phyloP scores from a whole-genome alignment of 2,888 invertebrate genomes.

The Metallyticus violacea region DNA sequence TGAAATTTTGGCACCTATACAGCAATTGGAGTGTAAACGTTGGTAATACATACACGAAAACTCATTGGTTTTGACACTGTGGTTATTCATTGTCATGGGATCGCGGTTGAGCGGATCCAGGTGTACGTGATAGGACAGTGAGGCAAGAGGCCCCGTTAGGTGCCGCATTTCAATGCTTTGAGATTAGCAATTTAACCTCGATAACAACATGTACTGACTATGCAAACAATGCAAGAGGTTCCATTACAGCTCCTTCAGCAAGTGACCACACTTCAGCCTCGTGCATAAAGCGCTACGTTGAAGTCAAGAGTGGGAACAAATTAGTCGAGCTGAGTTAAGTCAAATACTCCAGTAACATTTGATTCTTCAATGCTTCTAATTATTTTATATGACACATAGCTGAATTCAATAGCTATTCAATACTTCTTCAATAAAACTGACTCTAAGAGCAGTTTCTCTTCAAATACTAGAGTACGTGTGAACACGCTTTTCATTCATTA shows the following conservation, averaged over 20 bases:
- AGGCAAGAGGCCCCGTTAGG: neutral
- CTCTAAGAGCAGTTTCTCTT: too few relatives aligned
- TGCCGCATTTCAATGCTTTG: neutral
- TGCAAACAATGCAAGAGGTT: neutral
- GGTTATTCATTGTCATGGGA: neutral
- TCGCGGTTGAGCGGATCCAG: neutral
- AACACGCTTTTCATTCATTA: too few relatives aligned
- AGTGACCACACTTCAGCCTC: neutral
- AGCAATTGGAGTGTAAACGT: too few relatives aligned
- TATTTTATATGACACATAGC: too few relatives aligned
- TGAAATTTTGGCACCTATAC: too few relatives aligned
- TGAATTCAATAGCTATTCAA: too few relatives aligned
- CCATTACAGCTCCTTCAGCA: neutral
- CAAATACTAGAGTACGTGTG: too few relatives aligned
- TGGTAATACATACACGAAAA: neutral
- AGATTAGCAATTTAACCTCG: neutral
- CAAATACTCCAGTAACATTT: neutral
- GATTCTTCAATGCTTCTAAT: neutral
- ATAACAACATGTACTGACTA: neutral
- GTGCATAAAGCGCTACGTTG: neutral
- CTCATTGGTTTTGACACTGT: neutral
- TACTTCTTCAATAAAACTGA: too few relatives aligned
- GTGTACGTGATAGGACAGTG: neutral
- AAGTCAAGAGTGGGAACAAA: neutral
- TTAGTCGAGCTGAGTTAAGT: neutral